Percentiles rank a stretch among this genome's conserved stretches.
These are phyloP conservation scores for Rhopalosiphum padi DNA, from an alignment of 1,140 invertebrate species.

Conservation along the genomic window DNA sequence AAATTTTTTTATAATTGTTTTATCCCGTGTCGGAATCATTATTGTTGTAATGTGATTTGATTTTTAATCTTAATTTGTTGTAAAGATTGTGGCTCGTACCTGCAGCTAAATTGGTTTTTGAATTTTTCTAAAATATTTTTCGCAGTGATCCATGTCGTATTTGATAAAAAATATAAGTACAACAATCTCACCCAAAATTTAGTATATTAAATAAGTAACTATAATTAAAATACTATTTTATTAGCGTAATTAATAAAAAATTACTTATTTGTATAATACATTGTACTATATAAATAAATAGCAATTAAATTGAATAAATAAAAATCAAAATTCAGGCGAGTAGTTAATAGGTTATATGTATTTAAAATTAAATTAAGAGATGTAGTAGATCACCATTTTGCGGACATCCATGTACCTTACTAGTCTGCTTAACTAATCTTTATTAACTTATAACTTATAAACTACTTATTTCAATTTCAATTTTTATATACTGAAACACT, in stretches of 20 bases:
- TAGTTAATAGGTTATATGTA: too few species aligned
- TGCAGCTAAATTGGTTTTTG: neutral
- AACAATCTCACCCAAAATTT: neutral
- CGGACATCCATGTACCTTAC: too few species aligned
- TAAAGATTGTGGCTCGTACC: neutral
- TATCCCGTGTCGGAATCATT: too few species aligned
- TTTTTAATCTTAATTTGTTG: too few species aligned
- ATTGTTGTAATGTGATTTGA: too few species aligned
- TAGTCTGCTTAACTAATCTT: too few species aligned
- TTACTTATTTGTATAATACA: neutral
- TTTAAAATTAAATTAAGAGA: too few species aligned
- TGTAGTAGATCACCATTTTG: too few species aligned
- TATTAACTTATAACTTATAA: too few species aligned
- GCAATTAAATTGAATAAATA: neutral
- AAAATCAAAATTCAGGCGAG: neutral
- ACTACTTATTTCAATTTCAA: too few species aligned
- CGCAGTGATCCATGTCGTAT: neutral
- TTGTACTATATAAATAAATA: neutral
- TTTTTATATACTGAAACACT: too few species aligned
- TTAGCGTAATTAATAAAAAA: neutral
- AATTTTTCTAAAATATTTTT: neutral
- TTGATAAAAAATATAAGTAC: neutral
- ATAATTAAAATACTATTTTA: neutral
- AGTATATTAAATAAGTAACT: neutral
- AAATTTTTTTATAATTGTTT: too few species aligned